phyloP scores from a whole-genome alignment of 2,113 vertebrate genomes.

The Xenotilapia longispinis region DNA sequence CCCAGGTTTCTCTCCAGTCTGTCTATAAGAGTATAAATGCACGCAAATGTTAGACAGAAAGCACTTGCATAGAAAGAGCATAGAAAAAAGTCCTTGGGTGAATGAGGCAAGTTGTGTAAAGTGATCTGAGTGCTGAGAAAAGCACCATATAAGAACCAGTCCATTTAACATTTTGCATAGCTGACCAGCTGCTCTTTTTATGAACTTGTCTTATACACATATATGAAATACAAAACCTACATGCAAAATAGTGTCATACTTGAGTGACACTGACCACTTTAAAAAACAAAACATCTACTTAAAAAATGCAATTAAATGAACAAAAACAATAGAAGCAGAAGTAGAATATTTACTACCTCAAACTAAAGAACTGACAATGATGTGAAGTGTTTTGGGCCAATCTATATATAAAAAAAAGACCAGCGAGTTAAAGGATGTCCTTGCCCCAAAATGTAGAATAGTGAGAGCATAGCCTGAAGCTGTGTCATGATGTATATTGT shows the following conservation, averaged over 20 bases:
- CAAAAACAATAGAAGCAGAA: neutral
- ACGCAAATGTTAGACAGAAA: neutral
- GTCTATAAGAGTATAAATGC: neutral
- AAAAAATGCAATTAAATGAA: neutral
- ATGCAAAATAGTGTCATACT: neutral
- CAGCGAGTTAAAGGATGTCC: neutral
- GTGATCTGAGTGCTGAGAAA: neutral
- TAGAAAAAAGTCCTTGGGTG: neutral
- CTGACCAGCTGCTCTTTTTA: neutral
- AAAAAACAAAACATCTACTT: neutral
- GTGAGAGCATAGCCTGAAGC: neutral
- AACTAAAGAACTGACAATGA: neutral
- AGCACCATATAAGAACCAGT: neutral
- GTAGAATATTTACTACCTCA: neutral
- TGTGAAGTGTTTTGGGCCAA: neutral
- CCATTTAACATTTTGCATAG: neutral
- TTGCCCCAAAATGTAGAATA: neutral
- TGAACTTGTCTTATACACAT: neutral
- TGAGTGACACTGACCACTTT: neutral
- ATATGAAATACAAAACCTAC: neutral
- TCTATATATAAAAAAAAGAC: neutral
- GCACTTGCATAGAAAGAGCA: neutral
- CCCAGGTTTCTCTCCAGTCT: neutral
- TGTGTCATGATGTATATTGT: conserved; percentile 19
- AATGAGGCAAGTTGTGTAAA: neutral